Evolutionary conservation across 2,888 invertebrate species (phyloP).

Genomic region (Drosophila diplacantha): DNA sequence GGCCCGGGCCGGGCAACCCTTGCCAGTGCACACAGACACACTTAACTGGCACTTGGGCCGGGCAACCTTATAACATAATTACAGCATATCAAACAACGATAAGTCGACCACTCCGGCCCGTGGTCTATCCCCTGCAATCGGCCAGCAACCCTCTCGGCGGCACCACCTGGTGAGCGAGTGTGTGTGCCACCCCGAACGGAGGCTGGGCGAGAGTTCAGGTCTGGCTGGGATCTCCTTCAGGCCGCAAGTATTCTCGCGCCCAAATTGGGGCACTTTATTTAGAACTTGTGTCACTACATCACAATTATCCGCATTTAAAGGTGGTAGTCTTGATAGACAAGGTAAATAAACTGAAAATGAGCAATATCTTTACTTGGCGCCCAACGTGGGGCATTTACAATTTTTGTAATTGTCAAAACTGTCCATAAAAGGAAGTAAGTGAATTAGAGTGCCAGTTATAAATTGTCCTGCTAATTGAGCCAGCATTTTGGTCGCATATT

Average conservation of each 20-base stretch:
- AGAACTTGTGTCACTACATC: not conserved
- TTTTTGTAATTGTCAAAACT: not conserved
- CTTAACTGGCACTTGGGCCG: conserved; percentile 66
- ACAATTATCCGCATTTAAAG: not conserved
- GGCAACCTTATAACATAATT: conserved; percentile 71
- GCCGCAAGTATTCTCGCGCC: conserved; percentile 6
- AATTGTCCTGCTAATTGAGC: conserved; percentile 3
- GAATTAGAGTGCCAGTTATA: not conserved
- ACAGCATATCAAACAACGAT: conserved; percentile 67
- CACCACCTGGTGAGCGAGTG: conserved; percentile 14
- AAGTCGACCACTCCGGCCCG: conserved; percentile 35
- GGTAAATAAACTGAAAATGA: not conserved
- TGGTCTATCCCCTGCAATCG: not conserved
- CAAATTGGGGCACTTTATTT: conserved; percentile 6
- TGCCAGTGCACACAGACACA: conserved; percentile 32
- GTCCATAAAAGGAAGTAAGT: not conserved
- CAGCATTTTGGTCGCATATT: not conserved
- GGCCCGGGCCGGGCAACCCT: conserved; percentile 15
- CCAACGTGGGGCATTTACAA: too few species aligned
- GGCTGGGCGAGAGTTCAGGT: conserved; percentile 2
- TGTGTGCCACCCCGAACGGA: conserved; percentile 9
- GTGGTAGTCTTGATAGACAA: not conserved
- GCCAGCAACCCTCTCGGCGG: conserved; percentile 13
- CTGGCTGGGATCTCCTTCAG: not conserved
- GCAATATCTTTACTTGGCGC: not conserved